Evolutionary conservation across 2,888 invertebrate genomes (phyloP), one percentile per base, ranked within the genome.

Genomic region (Chrysodeixis includens): DNA sequence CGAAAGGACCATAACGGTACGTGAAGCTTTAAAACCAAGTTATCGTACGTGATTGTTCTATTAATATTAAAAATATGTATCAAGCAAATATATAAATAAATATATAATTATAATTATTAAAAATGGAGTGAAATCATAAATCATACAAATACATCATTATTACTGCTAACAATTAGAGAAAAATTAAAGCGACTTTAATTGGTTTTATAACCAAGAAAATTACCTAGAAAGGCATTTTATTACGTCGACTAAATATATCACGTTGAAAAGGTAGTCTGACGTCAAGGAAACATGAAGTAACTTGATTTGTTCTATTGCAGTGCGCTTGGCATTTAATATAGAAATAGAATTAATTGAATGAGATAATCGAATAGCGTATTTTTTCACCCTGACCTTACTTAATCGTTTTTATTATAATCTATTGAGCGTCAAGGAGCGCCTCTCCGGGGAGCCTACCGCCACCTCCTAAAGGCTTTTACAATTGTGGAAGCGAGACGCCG

Each of bases 221-320:
- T 12, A 35, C 14, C 4, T 6, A 6, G 26, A 14, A 35, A 12
- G 14, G 12, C 14, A 35, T 35, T 35, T 35, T 12, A 35, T 12
- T 12, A 35, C 35, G 4, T 35, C 35, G 12, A 35, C 35, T 14
- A 14, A 14, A 35, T 5, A 14, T 35, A 35, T 14, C 14, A 14
- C 35, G 14, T 35, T 12, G 35, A 35, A 35, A 35, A 35, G 14
- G 35, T 35, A 35, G 35, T 5, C 14, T 35, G 35, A 35, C 35
- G 40, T 40, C 40, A 40, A n/a, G n/a, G n/a, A 40, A 40, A n/a
- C n/a, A 40, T 40, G 40, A 40, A 40, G n/a, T 40, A 40, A 40
- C n/a, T n/a, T 40, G 40, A 40, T 40, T 40, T n/a, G n/a, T n/a
- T 4, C n/a, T 6, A 40, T 40, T 40, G 40, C 40, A 40, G 5